Base-by-base conservation (phyloP, 37 sponge, comb jelly and placozoan species). In the Tethya wilhelma region DNA sequence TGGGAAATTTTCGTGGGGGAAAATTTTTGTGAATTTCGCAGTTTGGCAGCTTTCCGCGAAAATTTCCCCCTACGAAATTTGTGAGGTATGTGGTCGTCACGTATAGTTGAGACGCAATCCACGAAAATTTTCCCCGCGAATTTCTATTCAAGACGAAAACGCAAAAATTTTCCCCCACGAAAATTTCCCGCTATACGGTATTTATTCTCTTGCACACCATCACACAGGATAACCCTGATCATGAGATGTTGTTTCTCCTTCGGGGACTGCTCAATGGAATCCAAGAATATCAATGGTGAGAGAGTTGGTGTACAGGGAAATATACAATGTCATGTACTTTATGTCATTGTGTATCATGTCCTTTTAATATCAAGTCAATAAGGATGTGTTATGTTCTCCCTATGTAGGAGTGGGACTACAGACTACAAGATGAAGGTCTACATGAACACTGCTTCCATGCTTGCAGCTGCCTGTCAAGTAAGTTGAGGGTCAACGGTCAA, bases 181-280 rank as follows among this genome's bases (percentile, higher is more conserved):
- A n/a, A n/a, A n/a, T n/a, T n/a, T n/a, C n/a, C n/a, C n/a, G n/a
- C n/a, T n/a, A n/a, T n/a, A n/a, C n/a, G n/a, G n/a, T n/a, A n/a
- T n/a, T n/a, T n/a, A n/a, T n/a, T n/a, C n/a, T n/a, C n/a, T n/a
- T n/a, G n/a, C n/a, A n/a, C n/a, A n/a, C n/a, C n/a, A n/a, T n/a
- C 29, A 45, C 37, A 53, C 42, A 93, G 93, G 97, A 96, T 75
- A 90, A 96, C 42, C 97, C 97, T 4, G 95, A 94, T 56, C 89
- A 86, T 42, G 89, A 90, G 23, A 83, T 72, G 0, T 59, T 91
- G 26, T 91, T 88, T 56, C 70, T 96, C 23, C 55, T 96, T 8
- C 74, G 84, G 34, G 86, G 89, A 20, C 84, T 94, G 20, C 79
- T 96, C 38, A 96, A 96, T 37, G 86, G 77, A 17, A 53, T 96